Evolutionary conservation across 35 echinoderm and acorn worm species (phyloP).

Genomic region (Apostichopus californicus): DNA sequence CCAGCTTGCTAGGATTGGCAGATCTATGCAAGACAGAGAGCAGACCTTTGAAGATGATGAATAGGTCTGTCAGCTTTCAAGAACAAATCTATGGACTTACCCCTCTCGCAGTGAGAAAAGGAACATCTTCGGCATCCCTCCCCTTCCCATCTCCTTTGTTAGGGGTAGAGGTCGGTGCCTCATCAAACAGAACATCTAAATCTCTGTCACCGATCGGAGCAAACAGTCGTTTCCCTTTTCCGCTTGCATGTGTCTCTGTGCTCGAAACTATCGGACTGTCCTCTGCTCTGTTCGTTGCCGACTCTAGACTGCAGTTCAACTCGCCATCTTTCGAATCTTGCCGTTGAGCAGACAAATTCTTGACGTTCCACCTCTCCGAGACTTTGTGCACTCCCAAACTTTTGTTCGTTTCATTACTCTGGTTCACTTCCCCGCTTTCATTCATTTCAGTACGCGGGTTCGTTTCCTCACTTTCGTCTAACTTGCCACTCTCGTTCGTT

Average conservation of each 20-base stretch:
- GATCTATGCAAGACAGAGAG: too few species aligned
- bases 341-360: not conserved
- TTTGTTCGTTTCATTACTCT: not conserved
- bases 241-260: not conserved
- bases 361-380: not conserved
- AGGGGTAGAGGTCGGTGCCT: not conserved
- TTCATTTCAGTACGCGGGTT: not conserved
- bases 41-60: too few species aligned
- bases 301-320: not conserved
- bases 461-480: not conserved
- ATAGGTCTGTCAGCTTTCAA: too few species aligned
- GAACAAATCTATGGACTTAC: too few species aligned
- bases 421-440: not conserved
- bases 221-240: not conserved
- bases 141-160: not conserved
- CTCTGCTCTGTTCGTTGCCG: not conserved
- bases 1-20: too few species aligned
- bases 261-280: not conserved
- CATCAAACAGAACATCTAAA: not conserved
- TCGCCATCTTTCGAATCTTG: not conserved
- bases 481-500: not conserved
- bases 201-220: not conserved
- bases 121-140: not conserved
- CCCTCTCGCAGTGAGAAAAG: too few species aligned
- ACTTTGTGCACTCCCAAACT: not conserved